Evolutionary conservation across 2,113 vertebrate species (phyloP), one percentile per base, ranked within the genome.

Genomic region (Phoxinus phoxinus): DNA sequence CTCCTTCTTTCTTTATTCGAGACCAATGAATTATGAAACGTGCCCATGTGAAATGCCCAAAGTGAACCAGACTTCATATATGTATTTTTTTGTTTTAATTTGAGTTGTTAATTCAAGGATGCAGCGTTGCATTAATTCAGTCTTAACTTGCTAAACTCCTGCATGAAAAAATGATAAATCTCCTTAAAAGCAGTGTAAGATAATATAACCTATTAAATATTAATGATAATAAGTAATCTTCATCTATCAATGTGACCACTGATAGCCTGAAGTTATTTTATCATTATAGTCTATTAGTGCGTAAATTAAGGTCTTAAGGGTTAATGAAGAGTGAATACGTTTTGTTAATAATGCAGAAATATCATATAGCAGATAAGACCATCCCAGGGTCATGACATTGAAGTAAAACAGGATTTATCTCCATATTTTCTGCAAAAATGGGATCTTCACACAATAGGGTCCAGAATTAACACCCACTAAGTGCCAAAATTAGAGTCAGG

Each of bases 261-360:
- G 91, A 92, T 91, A 91, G 89, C 89, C 91, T 89, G 86, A 92
- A 93, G 91, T 91, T 93, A 94, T 93, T 93, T 94, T 93, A 93
- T 92, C 93, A 91, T 93, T 92, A 91, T 88, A 89, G 89, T 92
- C 93, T 94, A 93, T 93, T 92, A 92, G 87, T 90, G 86, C 37
- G 86, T 93, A 94, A 94, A 94, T 94, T 87, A 92, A 92, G 93
- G 93, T 93, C 93, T 93, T 90, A 48, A 89, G 90, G 93, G 94
- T 94, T 95, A 94, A 95, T 95, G 93, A 94, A 93, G 89, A 88
- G 88, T 83, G 86, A 90, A 91, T 91, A 93, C 91, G 93, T 93
- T 91, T 89, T 89, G 92, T 93, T 95, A 93, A 94, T 93, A 93
- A 94, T 92, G 89, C 90, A 93, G 92, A 89, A 92, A 90, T 91